Conservation (phyloP, 2,113 vertebrate genomes). For the Paradisaea rubra region DNA sequence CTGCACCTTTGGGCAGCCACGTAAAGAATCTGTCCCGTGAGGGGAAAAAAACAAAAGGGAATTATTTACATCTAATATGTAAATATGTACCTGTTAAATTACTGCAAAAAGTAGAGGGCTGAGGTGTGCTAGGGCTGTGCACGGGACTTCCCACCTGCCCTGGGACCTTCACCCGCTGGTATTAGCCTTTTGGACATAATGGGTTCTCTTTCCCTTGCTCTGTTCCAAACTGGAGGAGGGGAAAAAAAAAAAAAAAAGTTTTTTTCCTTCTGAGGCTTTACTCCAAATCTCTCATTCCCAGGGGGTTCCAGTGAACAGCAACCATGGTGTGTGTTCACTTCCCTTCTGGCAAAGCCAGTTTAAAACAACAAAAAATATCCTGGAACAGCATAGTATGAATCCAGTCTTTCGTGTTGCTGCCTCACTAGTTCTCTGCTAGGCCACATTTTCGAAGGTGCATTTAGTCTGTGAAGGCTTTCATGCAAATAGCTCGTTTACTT, state of each 20-base stretch:
- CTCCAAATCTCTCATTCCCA: background rate
- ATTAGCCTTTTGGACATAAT: background rate
- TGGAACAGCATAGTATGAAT: background rate
- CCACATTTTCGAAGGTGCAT: background rate
- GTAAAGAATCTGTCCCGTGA: background rate
- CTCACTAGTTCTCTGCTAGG: background rate
- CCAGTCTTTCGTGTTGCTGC: background rate
- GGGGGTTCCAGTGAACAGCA: background rate
- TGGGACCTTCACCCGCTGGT: rapidly evolving
- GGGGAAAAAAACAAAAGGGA: no score
- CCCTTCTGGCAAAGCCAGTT: background rate
- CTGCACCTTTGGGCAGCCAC: background rate
- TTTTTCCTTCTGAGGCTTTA: background rate
- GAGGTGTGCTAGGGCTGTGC: background rate
- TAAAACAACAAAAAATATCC: background rate
- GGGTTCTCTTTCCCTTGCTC: background rate
- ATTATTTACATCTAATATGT: background rate
- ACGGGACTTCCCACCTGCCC: background rate
- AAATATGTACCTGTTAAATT: background rate
- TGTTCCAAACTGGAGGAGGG: rapidly evolving
- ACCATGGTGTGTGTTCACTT: constrained; percentile 1
- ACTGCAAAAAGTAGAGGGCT: background rate
- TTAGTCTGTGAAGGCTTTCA: background rate
- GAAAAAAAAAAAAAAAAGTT: rapidly evolving
- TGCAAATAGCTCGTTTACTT: background rate